Evolutionary conservation across 64 coral and sea anemone species (phyloP).

Genomic region (Stichodactyla helianthus): DNA sequence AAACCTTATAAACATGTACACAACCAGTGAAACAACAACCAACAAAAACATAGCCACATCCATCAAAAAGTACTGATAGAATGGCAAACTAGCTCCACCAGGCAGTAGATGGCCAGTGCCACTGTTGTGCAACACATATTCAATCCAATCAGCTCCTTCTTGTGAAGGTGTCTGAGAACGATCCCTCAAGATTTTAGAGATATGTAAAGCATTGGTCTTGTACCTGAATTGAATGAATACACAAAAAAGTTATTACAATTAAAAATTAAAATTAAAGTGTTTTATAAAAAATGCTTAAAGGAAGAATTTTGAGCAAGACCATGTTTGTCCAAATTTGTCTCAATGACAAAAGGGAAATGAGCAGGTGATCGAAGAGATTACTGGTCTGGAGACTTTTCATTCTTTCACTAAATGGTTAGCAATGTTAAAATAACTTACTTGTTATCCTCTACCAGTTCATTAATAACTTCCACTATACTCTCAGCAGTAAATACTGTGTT

Average conservation of each 20-base stretch:
- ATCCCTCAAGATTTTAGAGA: slow-evolving; percentile 2
- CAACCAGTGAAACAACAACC: neutral
- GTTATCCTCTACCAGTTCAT: neutral
- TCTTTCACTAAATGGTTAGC: neutral
- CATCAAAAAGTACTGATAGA: slow-evolving; percentile 25
- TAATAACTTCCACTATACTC: neutral
- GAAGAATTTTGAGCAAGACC: too few relatives aligned
- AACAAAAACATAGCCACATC: slow-evolving; percentile 7
- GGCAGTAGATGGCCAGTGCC: slow-evolving; percentile 14
- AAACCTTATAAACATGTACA: neutral
- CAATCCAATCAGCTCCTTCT: slow-evolving; percentile 26
- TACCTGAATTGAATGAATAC: neutral
- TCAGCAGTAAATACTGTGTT: slow-evolving; percentile 4
- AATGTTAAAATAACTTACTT: neutral
- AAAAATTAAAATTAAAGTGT: too few relatives aligned
- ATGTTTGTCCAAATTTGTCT: too few relatives aligned
- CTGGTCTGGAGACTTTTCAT: too few relatives aligned
- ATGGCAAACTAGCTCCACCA: neutral
- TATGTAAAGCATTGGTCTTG: neutral
- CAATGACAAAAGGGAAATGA: too few relatives aligned
- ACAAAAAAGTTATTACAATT: too few relatives aligned
- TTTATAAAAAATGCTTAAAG: too few relatives aligned
- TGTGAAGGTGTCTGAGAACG: neutral
- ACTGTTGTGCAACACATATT: slow-evolving; percentile 20
- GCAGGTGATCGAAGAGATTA: too few relatives aligned